Conservation (phyloP, 2,113 vertebrate species). For the Fregata magnificens region DNA sequence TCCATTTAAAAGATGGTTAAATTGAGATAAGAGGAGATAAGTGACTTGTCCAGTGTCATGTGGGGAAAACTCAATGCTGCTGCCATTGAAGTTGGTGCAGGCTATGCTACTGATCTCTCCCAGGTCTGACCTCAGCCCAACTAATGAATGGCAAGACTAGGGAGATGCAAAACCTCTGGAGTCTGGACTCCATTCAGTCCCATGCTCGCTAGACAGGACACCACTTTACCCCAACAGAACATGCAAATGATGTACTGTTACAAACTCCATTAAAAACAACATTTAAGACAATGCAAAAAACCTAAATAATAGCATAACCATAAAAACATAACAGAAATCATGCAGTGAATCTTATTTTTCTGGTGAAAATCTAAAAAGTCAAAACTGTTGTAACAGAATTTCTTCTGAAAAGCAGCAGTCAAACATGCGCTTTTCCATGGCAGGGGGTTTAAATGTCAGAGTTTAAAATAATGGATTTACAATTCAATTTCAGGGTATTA, state of each 20-base stretch:
- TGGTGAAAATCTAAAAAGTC: not conserved
- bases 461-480: constrained; percentile 19
- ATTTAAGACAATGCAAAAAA: not conserved
- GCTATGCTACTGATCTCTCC: not conserved
- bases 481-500: not conserved
- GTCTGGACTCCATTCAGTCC: not conserved
- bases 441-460: not conserved
- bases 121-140: not conserved
- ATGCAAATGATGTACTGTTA: not conserved
- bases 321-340: not conserved
- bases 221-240: not conserved
- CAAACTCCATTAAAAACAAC: not conserved
- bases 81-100: not conserved
- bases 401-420: not conserved
- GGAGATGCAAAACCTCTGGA: not conserved
- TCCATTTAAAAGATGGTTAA: not conserved
- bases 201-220: not conserved
- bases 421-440: not conserved
- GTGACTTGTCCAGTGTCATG: not conserved
- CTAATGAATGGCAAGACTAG: not conserved
- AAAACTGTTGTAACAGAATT: not conserved
- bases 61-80: not conserved
- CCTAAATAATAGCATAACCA: not conserved
- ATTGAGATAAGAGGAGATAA: not conserved
- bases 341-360: not conserved